Evolutionary conservation across 1,140 invertebrate genomes (phyloP), one percentile per base, ranked within the genome.

Genomic region (Bombus soroeensis): DNA sequence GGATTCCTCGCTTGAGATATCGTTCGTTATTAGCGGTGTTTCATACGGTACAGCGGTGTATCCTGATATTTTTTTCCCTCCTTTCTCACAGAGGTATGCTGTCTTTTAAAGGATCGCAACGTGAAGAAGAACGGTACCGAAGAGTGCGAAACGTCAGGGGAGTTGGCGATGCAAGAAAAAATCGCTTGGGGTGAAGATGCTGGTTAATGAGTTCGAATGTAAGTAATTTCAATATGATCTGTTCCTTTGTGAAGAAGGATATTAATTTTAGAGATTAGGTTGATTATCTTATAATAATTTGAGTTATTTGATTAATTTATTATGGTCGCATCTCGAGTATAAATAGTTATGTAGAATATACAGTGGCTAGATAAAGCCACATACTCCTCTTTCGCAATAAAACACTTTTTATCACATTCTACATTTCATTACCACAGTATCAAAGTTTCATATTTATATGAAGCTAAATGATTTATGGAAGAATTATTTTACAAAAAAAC

Each of bases 11-110:
- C 47, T 68, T 74, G 74, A 78, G 83, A 79, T 80, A 59, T 84
- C 76, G 74, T 66, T 76, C 72, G 43, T 78, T 84, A 84, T 84
- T 84, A 72, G 68, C 83, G 83, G 76, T 59, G 76, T 84, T 84
- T 71, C 59, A 73, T 53, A 53, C 47, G 18, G 47, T 64, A n/a
- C 25, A 28, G 47, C 39, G 15, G 15, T 62, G 53, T 53, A 70
- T 53, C 39, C 47, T 37, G 82, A 68, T 37, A 72, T 62, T 13
- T 81, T 34, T 18, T 37, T 34, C 12, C 5, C 43, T 32, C 1
- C n/a, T 74, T n/a, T 47, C 25, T 68, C 25, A 57, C 32, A 32
- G n/a, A 15, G 13, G 25, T 34, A 34, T 82, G 41, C 25, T 62
- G 32, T 47, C 32, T 62, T 41, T 47, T n/a, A n/a, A 28, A 25